Base-by-base conservation (phyloP, 2,797 vertebrate species). In the Chrysolophus pictus region DNA sequence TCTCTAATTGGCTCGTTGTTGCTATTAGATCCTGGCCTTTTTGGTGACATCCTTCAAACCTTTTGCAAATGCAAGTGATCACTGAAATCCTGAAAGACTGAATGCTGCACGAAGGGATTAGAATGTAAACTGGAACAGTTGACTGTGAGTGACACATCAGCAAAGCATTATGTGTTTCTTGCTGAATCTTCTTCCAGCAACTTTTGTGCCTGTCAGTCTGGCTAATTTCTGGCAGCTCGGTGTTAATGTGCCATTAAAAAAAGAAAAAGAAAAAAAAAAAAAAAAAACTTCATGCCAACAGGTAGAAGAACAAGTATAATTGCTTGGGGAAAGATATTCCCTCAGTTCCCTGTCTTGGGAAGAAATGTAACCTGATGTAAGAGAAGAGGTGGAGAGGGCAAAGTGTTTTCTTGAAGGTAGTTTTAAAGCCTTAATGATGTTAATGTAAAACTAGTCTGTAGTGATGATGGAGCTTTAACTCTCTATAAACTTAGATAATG, bases 11-110 rank as follows among this genome's bases (percentile, higher is more conserved):
- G 6, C n/a, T 84, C 13, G 1, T 37, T 88, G 71, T 76, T 83
- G 78, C 70, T 87, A 13, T 67, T 91, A 71, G 82, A 91, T 14
- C 73, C 53, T 78, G 58, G 31, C 62, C 55, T 91, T 94, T 73
- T 35, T 85, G 64, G 16, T 91, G 39, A 46, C 87, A 3, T 90
- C 71, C 55, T 33, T 53, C 84, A 76, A 95, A 22, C 44, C n/a
- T n/a, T 84, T 75, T 75, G 55, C 60, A 73, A 63, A 86, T 39
- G 21, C 4, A 37, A 39, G 70, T 79, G 35, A 19, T 49, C 56
- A 39, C 55, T 65, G 42, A 63, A 89, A 35, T 70, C 42, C 49
- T 89, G 76, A 42, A 85, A 56, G 68, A 23, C 39, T 58, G 70
- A 78, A 46, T 4, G 5, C 49, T 88, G 49, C 73, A 75, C 67